Base-by-base conservation (phyloP, 2,888 invertebrate genomes). In the Cephonodes hylas region DNA sequence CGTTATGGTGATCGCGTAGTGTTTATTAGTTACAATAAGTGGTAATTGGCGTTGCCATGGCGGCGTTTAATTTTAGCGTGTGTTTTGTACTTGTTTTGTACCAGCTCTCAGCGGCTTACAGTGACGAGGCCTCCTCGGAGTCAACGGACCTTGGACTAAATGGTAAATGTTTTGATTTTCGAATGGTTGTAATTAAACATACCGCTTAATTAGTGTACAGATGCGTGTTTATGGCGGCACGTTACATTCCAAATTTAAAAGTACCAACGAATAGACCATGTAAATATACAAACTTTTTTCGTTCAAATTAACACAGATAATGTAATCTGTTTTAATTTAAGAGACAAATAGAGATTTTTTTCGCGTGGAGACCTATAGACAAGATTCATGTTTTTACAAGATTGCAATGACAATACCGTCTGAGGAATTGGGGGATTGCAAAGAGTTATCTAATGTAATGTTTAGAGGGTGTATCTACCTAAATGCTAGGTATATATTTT, bases 1-100 rank as follows among this genome's bases (percentile, higher is more conserved):
- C 71, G 82, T 76, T 74, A 83, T 87, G 84, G 79, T 85, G 83
- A 81, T 79, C 79, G 77, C 68, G 70, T 77, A 73, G 79, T 82
- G 80, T 83, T 80, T 81, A 81, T 77, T 83, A 81, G 69, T 84
- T 76, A 74, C 67, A 79, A 79, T 83, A 84, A 80, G 76, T 77
- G 77, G 67, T 80, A 84, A 85, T 86, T 84, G 80, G 79, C 73
- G 78, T 66, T 69, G 69, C 75, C 66, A 92, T 92, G 91, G 91
- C 91, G 70, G 80, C 84, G 72, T 78, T 88, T 76, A 90, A 91
- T 85, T 84, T 89, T 77, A 81, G 86, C 81, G 73, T 91, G 76
- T 91, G 85, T 74, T 76, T 91, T 66, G 80, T 91, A 69, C 80
- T 92, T 70, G 74, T 91, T 64, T 69, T 90, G 72, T 88, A 88